Base-by-base conservation (phyloP, 2,797 vertebrate species). In the Pelodytes ibericus region DNA sequence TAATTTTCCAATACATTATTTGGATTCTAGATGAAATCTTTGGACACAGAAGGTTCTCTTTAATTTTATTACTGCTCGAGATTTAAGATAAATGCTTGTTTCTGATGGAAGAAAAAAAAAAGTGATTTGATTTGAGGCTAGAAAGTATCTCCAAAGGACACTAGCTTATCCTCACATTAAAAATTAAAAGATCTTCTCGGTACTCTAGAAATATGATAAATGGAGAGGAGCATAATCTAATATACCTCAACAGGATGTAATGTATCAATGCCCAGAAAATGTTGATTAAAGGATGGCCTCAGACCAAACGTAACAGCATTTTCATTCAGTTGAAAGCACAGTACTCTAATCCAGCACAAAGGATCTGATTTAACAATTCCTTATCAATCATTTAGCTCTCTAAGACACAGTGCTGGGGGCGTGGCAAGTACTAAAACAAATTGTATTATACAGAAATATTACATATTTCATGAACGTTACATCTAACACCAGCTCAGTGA, bases 221-320 rank as follows among this genome's bases (percentile, higher is more conserved):
- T 79, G 77, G 64, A 73, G 71, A 79, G 71, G 64, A 73, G 71
- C 77, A 79, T 79, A 79, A 79, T 79, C 71, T 79, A 79, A 79
- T 79, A 79, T 79, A 79, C 77, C 77, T 79, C 71, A 63, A 79
- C 71, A 74, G 77, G 77, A 79, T 73, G 77, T 64, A 79, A 79
- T 79, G 77, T 74, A 74, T 79, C 77, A 79, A 62, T 79, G 77
- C 77, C 77, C 77, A 79, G 77, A 79, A 79, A 69, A 74, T 74
- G 77, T 73, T 63, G 77, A 79, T 79, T 73, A 79, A 73, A 73
- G 76, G 64, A 79, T 79, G 71, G 64, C 77, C 47, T 73, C 31
- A 57, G 71, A 73, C 71, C 57, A 79, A 74, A 72, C 57, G 25
- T 64, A 41, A 68, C 60, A 29, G 25, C 56, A 39, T 72, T 72